Conservation (phyloP, 2,797 vertebrate species). For the Agapornis canus region DNA sequence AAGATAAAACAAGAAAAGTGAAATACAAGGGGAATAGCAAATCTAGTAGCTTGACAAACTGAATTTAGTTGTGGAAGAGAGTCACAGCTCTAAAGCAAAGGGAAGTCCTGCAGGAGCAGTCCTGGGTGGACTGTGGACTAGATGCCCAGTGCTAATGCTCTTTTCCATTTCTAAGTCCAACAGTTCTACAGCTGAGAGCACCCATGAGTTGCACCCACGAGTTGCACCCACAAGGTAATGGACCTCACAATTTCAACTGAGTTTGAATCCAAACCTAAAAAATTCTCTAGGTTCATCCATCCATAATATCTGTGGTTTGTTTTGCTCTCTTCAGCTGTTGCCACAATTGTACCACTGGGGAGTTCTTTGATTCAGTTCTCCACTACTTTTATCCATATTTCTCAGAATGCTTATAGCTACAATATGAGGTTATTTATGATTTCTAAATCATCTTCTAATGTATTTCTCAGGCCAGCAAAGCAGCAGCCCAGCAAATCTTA, state of each 20-base stretch:
- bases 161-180: background rate
- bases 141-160: background rate
- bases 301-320: background rate
- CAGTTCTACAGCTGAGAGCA: background rate
- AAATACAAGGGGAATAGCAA: background rate
- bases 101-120: background rate
- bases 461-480: conserved; percentile 35
- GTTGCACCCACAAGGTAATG: background rate
- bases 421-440: conserved; percentile 53
- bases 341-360: background rate
- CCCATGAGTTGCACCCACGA: background rate
- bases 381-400: conserved; percentile 13
- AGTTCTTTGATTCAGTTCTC: conserved; percentile 22
- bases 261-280: conserved; percentile 23
- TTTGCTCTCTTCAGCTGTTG: conserved; percentile 18
- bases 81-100: background rate
- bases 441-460: conserved; percentile 35
- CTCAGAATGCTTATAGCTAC: conserved; percentile 24
- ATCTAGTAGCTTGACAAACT: background rate
- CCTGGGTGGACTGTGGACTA: background rate
- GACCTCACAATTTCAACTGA: background rate
- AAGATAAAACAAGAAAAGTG: background rate
- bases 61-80: background rate
- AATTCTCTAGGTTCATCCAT: conserved; percentile 18
- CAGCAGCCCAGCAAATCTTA: conserved; percentile 12